Percentiles rank a stretch among this genome's conserved stretches.
Evolutionary conservation across 2,113 vertebrate species (phyloP).

Genomic region (Cyanoliseus patagonus): DNA sequence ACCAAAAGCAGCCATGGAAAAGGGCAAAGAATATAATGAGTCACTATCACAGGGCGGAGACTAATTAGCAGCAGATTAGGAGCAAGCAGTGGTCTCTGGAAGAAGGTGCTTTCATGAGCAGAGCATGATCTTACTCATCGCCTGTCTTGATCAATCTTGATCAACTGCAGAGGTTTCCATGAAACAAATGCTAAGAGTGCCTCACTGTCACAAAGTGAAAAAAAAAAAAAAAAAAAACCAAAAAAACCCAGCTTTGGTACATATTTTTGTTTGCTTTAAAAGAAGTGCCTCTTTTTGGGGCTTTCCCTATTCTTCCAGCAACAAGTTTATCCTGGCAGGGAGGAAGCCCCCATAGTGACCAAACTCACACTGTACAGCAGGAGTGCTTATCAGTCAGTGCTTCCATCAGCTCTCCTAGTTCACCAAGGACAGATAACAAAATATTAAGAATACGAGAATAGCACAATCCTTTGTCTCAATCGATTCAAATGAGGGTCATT

Average conservation of each 20-base stretch:
- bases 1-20: slow-evolving; percentile 48
- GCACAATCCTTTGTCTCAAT: not conserved
- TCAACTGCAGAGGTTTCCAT: slow-evolving; percentile 38
- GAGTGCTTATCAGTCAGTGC: not conserved
- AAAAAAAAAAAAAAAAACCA: not conserved
- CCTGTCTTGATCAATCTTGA: slow-evolving; percentile 33
- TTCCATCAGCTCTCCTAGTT: not conserved
- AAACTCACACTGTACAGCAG: not conserved
- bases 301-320: not conserved
- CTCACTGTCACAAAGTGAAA: not conserved
- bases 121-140: slow-evolving; percentile 4
- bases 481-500: not conserved
- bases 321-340: not conserved
- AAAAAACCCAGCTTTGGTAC: not conserved
- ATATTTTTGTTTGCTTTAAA: not conserved
- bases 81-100: slow-evolving; percentile 40
- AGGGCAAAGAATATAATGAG: slow-evolving; percentile 51
- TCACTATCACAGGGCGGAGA: slow-evolving; percentile 39
- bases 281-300: not conserved
- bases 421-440: not conserved
- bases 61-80: slow-evolving; percentile 52
- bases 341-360: not conserved
- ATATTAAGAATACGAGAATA: not conserved
- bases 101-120: slow-evolving; percentile 45
- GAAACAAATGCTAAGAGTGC: not conserved